phyloP scores from a whole-genome alignment of 2,888 invertebrate genomes.

The Cylindroiulus punctatus region DNA sequence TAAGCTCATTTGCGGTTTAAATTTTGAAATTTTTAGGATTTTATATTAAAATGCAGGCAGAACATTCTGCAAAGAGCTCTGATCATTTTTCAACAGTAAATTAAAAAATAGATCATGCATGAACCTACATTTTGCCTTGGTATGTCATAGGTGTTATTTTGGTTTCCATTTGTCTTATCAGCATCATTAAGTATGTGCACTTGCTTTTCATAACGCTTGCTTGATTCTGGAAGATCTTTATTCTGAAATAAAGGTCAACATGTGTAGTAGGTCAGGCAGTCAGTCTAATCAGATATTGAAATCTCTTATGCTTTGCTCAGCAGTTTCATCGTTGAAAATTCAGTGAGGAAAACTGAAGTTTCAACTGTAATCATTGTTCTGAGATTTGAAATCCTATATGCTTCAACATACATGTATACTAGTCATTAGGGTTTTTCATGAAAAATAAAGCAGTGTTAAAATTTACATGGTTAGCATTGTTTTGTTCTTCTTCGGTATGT shows the following conservation, averaged over 20 bases:
- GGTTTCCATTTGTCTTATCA: not conserved
- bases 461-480: conserved; percentile 9
- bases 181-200: not conserved
- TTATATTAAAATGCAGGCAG: no score
- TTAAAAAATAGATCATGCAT: not conserved
- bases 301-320: no score
- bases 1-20: no score
- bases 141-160: not conserved
- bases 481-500: not conserved
- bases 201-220: not conserved
- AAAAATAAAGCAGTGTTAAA: not conserved
- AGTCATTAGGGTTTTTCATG: not conserved
- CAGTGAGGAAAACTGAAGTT: no score
- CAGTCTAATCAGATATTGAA: no score
- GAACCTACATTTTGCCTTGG: not conserved
- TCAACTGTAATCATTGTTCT: no score
- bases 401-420: no score
- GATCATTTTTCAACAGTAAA: not conserved
- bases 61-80: no score
- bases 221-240: not conserved
- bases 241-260: not conserved
- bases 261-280: no score
- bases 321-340: no score
- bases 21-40: no score
- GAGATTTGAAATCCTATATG: no score